Percentiles rank a stretch among this genome's conserved stretches.
phyloP scores from a whole-genome alignment of 1,140 invertebrate species.

The Hestina assimilis region DNA sequence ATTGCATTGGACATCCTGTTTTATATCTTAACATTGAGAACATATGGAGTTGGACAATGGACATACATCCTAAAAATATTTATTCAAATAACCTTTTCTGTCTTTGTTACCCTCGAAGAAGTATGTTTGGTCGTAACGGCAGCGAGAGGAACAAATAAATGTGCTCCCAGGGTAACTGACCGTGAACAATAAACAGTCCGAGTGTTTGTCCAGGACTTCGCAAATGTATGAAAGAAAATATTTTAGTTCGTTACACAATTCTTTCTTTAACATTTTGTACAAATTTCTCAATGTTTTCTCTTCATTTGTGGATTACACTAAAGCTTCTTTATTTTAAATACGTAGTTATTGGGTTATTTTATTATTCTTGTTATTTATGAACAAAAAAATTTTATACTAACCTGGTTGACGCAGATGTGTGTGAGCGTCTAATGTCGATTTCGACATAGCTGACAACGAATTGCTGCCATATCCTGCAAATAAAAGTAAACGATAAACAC shows the following conservation, averaged over 20 bases:
- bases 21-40: too few relatives aligned
- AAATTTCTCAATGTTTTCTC: slow-evolving; percentile 1
- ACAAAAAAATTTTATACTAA: slow-evolving; percentile 69
- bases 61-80: background rate
- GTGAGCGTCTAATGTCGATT: slow-evolving; percentile 89
- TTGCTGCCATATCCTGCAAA: slow-evolving; percentile 88
- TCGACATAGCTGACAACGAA: slow-evolving; percentile 82
- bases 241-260: slow-evolving; percentile 55
- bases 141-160: slow-evolving; percentile 52
- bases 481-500: slow-evolving; percentile 25
- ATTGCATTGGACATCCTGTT: too few relatives aligned
- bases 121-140: slow-evolving; percentile 47
- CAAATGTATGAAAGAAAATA: slow-evolving; percentile 46
- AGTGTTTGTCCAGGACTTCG: slow-evolving; percentile 39
- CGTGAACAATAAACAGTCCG: slow-evolving; percentile 67
- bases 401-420: slow-evolving; percentile 91
- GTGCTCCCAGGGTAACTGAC: slow-evolving; percentile 69
- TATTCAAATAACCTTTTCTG: slow-evolving; percentile 15
- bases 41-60: too few relatives aligned
- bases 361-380: background rate
- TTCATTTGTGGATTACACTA: background rate
- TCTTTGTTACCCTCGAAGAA: slow-evolving; percentile 30
- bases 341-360: too few relatives aligned
- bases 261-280: slow-evolving; percentile 15
- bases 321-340: too few relatives aligned